phyloP scores from a whole-genome alignment of 2,888 invertebrate species.

The Hybos culiciformis region DNA sequence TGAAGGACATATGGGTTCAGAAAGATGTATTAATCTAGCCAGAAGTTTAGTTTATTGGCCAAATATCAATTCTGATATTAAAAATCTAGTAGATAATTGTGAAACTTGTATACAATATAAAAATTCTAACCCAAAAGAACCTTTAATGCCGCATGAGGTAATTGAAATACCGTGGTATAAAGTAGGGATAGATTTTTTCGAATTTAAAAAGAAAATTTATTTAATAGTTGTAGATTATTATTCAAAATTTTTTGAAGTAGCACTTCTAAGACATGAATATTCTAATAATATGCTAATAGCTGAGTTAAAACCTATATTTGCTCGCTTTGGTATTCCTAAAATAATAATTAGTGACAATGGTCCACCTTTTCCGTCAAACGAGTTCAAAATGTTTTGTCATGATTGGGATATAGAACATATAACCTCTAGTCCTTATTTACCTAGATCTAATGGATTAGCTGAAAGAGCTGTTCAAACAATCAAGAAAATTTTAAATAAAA shows the following conservation, averaged over 20 bases:
- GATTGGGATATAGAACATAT: conserved; percentile 13
- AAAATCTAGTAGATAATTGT: conserved; percentile 1
- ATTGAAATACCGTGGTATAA: conserved; percentile 5
- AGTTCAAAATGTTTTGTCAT: conserved; percentile 1
- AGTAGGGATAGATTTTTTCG: conserved; percentile 6
- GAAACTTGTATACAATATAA: conserved; percentile 14
- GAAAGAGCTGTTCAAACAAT: conserved; percentile 13
- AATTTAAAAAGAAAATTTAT: conserved; percentile 4
- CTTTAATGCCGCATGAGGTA: conserved; percentile 3
- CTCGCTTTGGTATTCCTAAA: conserved; percentile 13
- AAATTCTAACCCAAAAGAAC: conserved; percentile 12
- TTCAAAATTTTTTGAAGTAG: conserved; percentile 15
- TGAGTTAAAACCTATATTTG: conserved; percentile 14
- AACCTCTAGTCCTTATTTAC: conserved; percentile 13
- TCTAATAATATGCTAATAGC: conserved; percentile 7
- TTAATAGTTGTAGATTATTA: conserved; percentile 13
- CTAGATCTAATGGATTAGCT: conserved; percentile 14
- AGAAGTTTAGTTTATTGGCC: conserved; percentile 18
- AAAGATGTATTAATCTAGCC: conserved; percentile 17
- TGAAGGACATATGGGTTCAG: conserved; percentile 19
- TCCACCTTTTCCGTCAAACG: no score
- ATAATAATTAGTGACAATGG: no score
- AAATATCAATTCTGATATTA: conserved; percentile 4
- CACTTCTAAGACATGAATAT: conserved; percentile 7
- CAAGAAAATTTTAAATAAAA: conserved; percentile 9